Base-by-base conservation (phyloP, 2,113 vertebrate genomes). In the Pseudolaguvia tuberculata region DNA sequence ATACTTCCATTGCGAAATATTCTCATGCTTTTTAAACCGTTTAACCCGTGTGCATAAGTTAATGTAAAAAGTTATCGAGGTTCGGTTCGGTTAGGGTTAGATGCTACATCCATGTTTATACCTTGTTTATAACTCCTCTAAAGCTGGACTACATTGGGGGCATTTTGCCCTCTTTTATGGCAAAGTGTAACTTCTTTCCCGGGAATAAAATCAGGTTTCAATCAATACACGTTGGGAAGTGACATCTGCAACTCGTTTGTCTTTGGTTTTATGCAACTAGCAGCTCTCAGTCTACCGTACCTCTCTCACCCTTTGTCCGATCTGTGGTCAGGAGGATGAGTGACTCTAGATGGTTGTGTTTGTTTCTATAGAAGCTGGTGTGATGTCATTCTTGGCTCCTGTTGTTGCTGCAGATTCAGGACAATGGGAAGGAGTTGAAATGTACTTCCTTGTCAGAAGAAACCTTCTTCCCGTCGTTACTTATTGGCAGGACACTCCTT, bases 381-480 rank as follows among this genome's bases (percentile, higher is more conserved):
- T 80, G 72, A 80, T 79, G 77, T 79, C 66, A 77, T 79, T 59
- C 13, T 79, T 79, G 78, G 70, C 74, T 51, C 23, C 59, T 45
- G 12, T 15, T 61, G 56, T 39, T 55, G 35, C 61, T 61, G 42
- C 51, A 76, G 77, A 71, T 52, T 73, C 53, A n/a, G 18, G 61
- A 27, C 61, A 57, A 53, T 59, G 69, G 27, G 21, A 71, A 69
- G 2, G 62, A 55, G 17, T 72, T 23, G 23, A 23, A 11, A 59
- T 62, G 35, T 20, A 53, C 20, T 70, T 76, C 47, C 73, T 76
- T 70, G 58, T 82, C 52, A 18, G 29, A 55, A 72, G 42, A 14
- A 59, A 9, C 55, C 71, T 59, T 72, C 58, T 79, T 76, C 68
- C 78, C 75, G 18, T 50, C 31, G n/a, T 78, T 80, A 82, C 80